phyloP scores from a whole-genome alignment of 2,888 invertebrate species.

The Galeopsomyia nigrocyanea region DNA sequence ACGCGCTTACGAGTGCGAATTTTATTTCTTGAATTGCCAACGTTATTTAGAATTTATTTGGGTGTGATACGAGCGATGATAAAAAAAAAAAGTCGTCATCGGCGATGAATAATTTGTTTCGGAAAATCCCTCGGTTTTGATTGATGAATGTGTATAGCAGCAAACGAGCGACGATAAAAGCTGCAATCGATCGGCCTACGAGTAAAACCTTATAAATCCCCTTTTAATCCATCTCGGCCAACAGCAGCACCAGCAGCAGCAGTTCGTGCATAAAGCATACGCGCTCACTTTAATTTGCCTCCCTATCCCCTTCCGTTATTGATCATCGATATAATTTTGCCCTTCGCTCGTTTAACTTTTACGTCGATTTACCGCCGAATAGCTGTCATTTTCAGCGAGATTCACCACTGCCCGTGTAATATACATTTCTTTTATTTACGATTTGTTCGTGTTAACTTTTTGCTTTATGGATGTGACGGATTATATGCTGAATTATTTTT shows the following conservation, averaged over 20 bases:
- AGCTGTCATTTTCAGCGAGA: neutral
- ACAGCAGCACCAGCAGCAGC: neutral
- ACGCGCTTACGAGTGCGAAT: no score
- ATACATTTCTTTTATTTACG: neutral
- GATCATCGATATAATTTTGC: slow-evolving; percentile 20
- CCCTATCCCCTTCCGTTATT: no score
- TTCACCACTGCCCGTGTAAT: neutral
- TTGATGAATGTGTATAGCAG: slow-evolving; percentile 21
- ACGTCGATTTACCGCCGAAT: neutral
- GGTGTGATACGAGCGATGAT: neutral
- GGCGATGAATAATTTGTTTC: slow-evolving; percentile 16
- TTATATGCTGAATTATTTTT: neutral
- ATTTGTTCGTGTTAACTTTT: neutral
- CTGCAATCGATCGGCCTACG: slow-evolving; percentile 17
- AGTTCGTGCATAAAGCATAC: slow-evolving; percentile 15
- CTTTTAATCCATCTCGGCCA: slow-evolving; percentile 35
- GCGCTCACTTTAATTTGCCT: slow-evolving; percentile 19
- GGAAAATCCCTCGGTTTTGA: slow-evolving; percentile 33
- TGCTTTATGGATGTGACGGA: neutral
- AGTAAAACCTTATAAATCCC: slow-evolving; percentile 36
- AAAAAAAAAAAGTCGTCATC: slow-evolving; percentile 9
- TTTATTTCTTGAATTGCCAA: no score
- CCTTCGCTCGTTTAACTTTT: neutral
- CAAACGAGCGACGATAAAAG: slow-evolving; percentile 26
- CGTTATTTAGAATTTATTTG: neutral